phyloP scores from a whole-genome alignment of 2,113 vertebrate genomes.

The Hippocampus mohnikei region DNA sequence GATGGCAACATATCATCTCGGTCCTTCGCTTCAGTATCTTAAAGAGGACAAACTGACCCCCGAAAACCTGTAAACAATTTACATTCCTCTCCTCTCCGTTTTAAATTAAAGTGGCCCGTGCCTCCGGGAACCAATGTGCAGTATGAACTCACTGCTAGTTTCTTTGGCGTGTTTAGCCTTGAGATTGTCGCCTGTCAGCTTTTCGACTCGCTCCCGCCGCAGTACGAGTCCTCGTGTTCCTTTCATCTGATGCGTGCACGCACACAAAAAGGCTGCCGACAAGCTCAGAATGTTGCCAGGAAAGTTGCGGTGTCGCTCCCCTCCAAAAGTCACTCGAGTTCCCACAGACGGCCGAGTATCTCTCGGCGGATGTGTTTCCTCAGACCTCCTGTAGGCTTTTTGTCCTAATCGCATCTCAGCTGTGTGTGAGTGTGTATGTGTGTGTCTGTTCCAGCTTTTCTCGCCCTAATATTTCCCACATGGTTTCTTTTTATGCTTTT shows the following conservation, averaged over 20 bases:
- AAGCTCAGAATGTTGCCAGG: slow-evolving; percentile 42
- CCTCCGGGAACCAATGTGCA: background rate
- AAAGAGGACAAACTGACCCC: slow-evolving; percentile 11
- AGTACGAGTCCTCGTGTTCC: slow-evolving; percentile 10
- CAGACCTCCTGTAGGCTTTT: slow-evolving; percentile 49
- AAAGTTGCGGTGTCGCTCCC: slow-evolving; percentile 46
- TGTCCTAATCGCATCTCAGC: slow-evolving; percentile 44
- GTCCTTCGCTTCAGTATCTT: background rate
- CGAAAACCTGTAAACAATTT: background rate
- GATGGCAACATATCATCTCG: background rate
- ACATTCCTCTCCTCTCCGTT: background rate
- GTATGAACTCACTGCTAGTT: slow-evolving; percentile 1
- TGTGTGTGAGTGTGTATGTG: slow-evolving; percentile 25
- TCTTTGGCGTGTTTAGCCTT: background rate
- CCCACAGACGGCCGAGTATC: slow-evolving; percentile 45
- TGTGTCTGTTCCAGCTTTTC: slow-evolving; percentile 48
- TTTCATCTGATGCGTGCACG: slow-evolving; percentile 30
- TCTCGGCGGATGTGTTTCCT: slow-evolving; percentile 47
- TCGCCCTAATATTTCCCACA: slow-evolving; percentile 57
- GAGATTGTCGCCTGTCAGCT: slow-evolving; percentile 1
- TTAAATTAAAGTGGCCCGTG: background rate
- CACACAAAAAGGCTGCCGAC: slow-evolving; percentile 8
- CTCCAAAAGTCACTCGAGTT: slow-evolving; percentile 32
- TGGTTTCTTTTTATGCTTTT: slow-evolving; percentile 51
- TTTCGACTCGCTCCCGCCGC: slow-evolving; percentile 3